Evolutionary conservation across 2,113 vertebrate species (phyloP), one percentile per base, ranked within the genome.

Genomic region (Cyanoramphus novaezelandiae): DNA sequence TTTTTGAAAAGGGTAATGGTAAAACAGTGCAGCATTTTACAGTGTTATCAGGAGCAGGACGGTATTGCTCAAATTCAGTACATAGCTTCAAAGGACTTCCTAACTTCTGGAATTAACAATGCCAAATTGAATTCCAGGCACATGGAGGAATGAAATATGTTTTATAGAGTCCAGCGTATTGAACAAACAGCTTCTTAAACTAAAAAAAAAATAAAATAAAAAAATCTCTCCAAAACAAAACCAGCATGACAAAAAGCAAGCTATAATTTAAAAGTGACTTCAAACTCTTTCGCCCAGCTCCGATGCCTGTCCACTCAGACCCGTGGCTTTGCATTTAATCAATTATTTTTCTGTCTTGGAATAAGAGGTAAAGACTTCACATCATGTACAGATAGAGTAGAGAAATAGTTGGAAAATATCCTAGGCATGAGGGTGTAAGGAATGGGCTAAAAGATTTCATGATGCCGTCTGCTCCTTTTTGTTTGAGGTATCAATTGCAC

Each of bases 31-130:
- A 59, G 19, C 17, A 29, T 41, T 53, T 65, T 39, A 47, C 53
- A 69, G 11, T 8, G 39, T 23, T 50, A 33, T 65, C 16, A 60
- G 37, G 55, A 88, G 46, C 9, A 75, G n/a, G 39, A 27, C 21
- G 21, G 19, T 47, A 39, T 46, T 50, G n/a, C 5, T 50, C 0
- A 4, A n/a, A 25, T 37, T 79, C n/a, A 31, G 0, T 7, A 31
- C 1, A 5, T 39, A 28, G 50, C 33, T 69, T 85, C 17, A 53
- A 55, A 85, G n/a, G n/a, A 19, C 49, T 52, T 91, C 19, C 13
- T 52, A 81, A 21, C 1, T 31, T 67, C 19, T 33, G 43, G 43
- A 80, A 60, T 35, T 80, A 59, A 53, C 68, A 83, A 43, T 13
- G n/a, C 39, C 17, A 33, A 57, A 63, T 55, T 82, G 69, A 84